phyloP scores from a whole-genome alignment of 2,797 vertebrate genomes.

The Intellagama lesueurii region DNA sequence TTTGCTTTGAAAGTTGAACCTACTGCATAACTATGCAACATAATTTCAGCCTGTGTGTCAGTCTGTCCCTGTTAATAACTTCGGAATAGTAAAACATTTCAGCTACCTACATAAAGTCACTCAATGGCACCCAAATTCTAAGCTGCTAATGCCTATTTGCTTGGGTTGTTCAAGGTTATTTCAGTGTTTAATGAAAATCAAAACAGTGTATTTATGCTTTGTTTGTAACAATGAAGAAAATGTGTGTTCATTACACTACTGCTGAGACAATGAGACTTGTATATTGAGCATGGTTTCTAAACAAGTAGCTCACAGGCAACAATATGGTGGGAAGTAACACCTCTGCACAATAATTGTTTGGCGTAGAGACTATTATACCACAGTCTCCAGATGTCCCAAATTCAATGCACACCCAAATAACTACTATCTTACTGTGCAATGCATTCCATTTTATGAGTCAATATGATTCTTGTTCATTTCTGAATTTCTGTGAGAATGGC shows the following conservation, averaged over 20 bases:
- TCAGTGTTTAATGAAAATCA: neutral
- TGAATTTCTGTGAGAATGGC: neutral
- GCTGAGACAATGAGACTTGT: neutral
- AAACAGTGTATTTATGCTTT: neutral
- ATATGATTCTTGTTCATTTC: too few species aligned
- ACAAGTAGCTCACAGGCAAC: slow-evolving; percentile 2
- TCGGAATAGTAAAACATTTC: neutral
- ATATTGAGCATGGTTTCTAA: neutral
- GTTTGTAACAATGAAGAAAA: neutral
- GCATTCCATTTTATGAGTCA: neutral
- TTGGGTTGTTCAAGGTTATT: neutral
- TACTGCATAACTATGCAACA: neutral
- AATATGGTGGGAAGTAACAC: neutral
- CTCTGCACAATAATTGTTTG: neutral
- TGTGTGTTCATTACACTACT: neutral
- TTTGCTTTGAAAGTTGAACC: too few species aligned
- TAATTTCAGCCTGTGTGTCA: too few species aligned
- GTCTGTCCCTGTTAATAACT: too few species aligned
- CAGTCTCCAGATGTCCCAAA: neutral
- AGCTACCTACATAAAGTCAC: neutral
- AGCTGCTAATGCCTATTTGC: neutral
- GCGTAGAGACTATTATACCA: neutral
- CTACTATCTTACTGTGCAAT: slow-evolving; percentile 20
- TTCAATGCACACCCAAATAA: slow-evolving; percentile 8
- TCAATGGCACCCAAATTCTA: neutral